phyloP scores from a whole-genome alignment of 2,113 vertebrate species.

The Dasyprocta punctata region DNA sequence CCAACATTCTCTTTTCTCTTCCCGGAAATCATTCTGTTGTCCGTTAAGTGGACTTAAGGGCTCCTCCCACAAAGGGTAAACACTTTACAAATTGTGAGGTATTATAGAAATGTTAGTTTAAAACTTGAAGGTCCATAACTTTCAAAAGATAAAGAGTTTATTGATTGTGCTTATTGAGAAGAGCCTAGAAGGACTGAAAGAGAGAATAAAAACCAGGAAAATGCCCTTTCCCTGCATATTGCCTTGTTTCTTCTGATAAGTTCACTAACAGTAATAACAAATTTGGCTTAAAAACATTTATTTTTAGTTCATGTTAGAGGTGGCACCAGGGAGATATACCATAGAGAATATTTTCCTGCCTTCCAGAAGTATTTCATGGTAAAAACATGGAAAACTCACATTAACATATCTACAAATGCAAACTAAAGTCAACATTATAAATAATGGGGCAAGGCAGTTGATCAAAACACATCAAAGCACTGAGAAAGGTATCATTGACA shows the following conservation, averaged over 20 bases:
- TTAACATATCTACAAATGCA: background rate
- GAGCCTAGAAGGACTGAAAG: background rate
- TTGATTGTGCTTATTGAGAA: background rate
- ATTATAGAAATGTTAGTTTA: background rate
- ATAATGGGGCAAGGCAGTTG: background rate
- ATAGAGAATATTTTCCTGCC: background rate
- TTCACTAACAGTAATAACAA: background rate
- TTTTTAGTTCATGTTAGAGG: background rate
- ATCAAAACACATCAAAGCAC: too few relatives aligned
- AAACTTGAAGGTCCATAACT: background rate
- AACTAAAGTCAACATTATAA: background rate
- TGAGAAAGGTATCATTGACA: too few relatives aligned
- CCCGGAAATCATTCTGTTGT: background rate
- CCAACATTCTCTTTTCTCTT: background rate
- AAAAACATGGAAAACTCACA: background rate
- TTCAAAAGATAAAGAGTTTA: background rate
- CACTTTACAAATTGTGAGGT: background rate
- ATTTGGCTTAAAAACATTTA: background rate
- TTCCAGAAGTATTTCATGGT: background rate
- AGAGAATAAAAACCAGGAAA: background rate
- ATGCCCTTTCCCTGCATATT: fast-evolving
- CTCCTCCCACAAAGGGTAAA: background rate
- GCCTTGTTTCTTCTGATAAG: background rate
- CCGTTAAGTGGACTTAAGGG: background rate
- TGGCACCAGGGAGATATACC: background rate